These are phyloP conservation scores for Pseudochromis fuscus DNA, from an alignment of 2,797 vertebrate genomes.

Conservation along the genomic window DNA sequence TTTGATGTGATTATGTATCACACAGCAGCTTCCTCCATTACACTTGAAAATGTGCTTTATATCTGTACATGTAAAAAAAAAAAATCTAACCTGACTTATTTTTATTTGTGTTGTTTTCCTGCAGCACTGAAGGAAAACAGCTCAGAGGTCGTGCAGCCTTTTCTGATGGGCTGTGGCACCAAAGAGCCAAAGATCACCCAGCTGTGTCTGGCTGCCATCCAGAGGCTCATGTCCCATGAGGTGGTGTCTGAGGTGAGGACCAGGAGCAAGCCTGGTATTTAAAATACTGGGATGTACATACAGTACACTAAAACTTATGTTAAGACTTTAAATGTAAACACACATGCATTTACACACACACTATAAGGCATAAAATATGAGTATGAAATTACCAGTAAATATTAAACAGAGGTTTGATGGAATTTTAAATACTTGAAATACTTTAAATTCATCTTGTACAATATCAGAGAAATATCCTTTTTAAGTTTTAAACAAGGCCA, in stretches of 20 bases:
- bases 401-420: neutral
- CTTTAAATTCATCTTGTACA: neutral
- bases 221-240: slow-evolving; percentile 99
- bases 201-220: slow-evolving; percentile 96
- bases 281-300: neutral
- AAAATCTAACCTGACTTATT: neutral
- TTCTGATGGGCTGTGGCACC: slow-evolving; percentile 99
- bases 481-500: slow-evolving; percentile 12
- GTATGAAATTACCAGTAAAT: neutral
- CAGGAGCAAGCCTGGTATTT: neutral
- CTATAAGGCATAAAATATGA: neutral
- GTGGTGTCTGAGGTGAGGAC: slow-evolving; percentile 96
- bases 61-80: neutral
- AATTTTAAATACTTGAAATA: neutral
- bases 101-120: slow-evolving; percentile 46
- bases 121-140: slow-evolving; percentile 98
- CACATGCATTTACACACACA: too few relatives aligned
- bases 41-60: neutral
- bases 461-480: neutral
- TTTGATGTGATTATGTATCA: neutral
- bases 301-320: neutral
- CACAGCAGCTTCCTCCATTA: neutral
- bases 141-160: slow-evolving; percentile 97
- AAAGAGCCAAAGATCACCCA: slow-evolving; percentile 99
- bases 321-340: neutral